Base-by-base conservation (phyloP, 2,888 invertebrate genomes). In the Parnassius glacialis region DNA sequence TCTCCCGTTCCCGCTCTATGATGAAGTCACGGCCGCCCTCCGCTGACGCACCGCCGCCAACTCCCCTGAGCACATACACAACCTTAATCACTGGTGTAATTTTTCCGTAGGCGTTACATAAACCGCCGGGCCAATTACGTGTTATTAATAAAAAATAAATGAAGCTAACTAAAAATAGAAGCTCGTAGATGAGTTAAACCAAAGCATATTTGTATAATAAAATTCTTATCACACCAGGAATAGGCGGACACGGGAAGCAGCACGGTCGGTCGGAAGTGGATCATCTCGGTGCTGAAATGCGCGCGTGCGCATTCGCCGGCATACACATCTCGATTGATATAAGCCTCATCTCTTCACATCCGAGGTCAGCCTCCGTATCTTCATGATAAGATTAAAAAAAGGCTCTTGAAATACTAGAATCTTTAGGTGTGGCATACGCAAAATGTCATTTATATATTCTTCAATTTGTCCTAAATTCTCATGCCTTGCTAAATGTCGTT, bases 1-100 rank as follows among this genome's bases (percentile, higher is more conserved):
- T 70, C 70, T 91, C 90, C 5, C 92, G 69, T 74, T 92, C 92
- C 10, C 90, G 72, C 74, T 92, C 92, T 0, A 92, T 79, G 12
- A 75, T 80, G 1, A 76, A 79, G 50, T 86, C 90, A 1, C 79
- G 83, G 9, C 77, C 72, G 20, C 73, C 79, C 9, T 67, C 68
- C 45, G 79, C 76, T 16, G 74, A 78, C 2, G 65, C 67, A 10
- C 81, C 81, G 44, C 79, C 76, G 62, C 85, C 84, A 43, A 84
- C 83, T 43, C 90, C 88, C 82, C 90, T 90, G 79, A 64, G 65
- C 67, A 69, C 64, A 66, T 10, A 10, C 60, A 62, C 50, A 57
- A 58, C 9, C 2, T 58, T 47, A n/a, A 13, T 59, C 16, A 42
- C 10, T 16, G 25, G 16, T 16, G 16, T 16, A 16, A 1, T 25